Conservation (phyloP, 1,140 invertebrate species). For the Mizuhopecten yessoensis region DNA sequence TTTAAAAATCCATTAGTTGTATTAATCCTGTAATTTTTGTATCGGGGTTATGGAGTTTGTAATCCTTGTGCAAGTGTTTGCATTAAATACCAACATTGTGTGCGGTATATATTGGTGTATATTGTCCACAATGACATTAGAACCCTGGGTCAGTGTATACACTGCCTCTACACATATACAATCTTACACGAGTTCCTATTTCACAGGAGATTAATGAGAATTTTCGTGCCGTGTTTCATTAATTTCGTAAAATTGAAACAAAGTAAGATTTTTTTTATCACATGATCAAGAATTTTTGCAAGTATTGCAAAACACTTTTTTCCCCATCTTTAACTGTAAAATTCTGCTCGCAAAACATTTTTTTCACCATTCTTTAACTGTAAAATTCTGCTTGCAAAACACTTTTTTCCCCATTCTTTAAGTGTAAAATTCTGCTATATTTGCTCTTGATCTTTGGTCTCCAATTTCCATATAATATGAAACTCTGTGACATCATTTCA, state of each 20-base stretch:
- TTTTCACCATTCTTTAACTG: too few relatives aligned
- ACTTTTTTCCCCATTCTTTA: too few relatives aligned
- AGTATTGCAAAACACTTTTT: too few relatives aligned
- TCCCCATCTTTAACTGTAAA: too few relatives aligned
- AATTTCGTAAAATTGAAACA: neutral
- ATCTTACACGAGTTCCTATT: neutral
- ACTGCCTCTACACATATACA: neutral
- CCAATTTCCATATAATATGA: too few relatives aligned
- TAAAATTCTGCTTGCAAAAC: too few relatives aligned
- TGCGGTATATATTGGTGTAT: neutral
- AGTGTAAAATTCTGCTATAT: neutral
- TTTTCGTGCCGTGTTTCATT: neutral
- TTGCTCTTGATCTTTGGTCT: too few relatives aligned
- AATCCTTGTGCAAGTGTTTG: neutral
- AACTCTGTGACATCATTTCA: too few relatives aligned
- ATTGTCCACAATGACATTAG: neutral
- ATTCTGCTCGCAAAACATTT: too few relatives aligned
- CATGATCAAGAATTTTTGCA: neutral
- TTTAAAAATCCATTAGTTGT: conserved; percentile 8
- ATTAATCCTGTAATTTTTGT: neutral
- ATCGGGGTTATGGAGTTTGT: neutral
- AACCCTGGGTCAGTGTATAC: neutral
- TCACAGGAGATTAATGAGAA: neutral
- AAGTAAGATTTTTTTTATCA: neutral
- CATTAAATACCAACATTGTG: neutral